Evolutionary conservation across 1,140 invertebrate genomes (phyloP).

Genomic region (Hesperophylax magnus): DNA sequence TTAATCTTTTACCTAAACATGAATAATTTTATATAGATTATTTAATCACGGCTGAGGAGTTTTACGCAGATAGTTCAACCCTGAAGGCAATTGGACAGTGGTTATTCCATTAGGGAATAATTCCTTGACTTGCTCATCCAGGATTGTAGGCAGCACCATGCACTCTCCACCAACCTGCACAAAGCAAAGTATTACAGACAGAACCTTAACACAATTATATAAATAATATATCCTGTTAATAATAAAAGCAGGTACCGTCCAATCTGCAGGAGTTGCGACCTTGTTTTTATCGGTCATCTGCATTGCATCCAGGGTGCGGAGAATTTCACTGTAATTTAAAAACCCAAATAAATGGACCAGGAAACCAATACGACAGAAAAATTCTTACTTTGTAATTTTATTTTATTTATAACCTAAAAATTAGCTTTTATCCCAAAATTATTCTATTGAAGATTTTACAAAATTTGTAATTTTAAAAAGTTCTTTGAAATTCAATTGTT

Average conservation of each 20-base stretch:
- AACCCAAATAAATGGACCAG: neutral
- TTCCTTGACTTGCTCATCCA: slow-evolving; percentile 76
- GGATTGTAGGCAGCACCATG: slow-evolving; percentile 87
- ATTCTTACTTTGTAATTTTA: too few relatives aligned
- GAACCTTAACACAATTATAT: too few relatives aligned
- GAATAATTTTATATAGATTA: too few relatives aligned
- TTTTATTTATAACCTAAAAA: too few relatives aligned
- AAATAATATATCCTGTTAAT: too few relatives aligned
- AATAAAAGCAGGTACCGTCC: slow-evolving; percentile 77
- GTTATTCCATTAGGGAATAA: slow-evolving; percentile 80
- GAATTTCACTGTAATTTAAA: slow-evolving; percentile 85
- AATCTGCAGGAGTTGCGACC: slow-evolving; percentile 96
- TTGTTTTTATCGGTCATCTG: slow-evolving; percentile 88
- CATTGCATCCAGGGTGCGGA: slow-evolving; percentile 92
- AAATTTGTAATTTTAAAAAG: too few relatives aligned
- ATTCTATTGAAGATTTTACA: too few relatives aligned
- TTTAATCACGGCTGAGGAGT: slow-evolving; percentile 72
- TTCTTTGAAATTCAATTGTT: too few relatives aligned
- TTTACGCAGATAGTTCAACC: slow-evolving; percentile 84
- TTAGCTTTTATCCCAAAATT: too few relatives aligned
- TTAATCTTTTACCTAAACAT: too few relatives aligned
- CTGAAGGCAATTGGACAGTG: slow-evolving; percentile 82
- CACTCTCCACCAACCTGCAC: slow-evolving; percentile 78
- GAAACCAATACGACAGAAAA: too few relatives aligned
- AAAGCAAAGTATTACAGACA: slow-evolving; percentile 31